Evolutionary conservation across 2,888 invertebrate genomes (phyloP), one percentile per base, ranked within the genome.

Genomic region (Elysia crispata): DNA sequence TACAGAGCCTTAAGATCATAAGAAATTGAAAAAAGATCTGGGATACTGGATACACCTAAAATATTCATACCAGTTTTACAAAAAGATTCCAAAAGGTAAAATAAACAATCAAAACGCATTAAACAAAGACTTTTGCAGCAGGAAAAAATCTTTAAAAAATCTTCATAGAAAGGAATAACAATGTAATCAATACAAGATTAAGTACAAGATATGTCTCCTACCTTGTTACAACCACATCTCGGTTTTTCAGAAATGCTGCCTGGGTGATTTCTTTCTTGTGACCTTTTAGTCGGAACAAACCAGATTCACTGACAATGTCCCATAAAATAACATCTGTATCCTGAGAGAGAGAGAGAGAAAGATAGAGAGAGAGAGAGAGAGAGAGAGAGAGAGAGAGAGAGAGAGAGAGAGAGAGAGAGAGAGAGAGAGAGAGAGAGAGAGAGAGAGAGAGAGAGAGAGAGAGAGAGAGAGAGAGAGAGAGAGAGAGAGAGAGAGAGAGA

Each of bases 281-380:
- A 0, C 98, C 98, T 89, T 95, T 95, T 82, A 99, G 94, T 80
- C 98, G 94, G 88, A 95, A 97, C 66, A 97, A 93, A 82, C 99
- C 99, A 78, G 95, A 94, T 92, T 98, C 98, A 74, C 96, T 95
- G 8, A 99, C 95, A 6, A 97, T 95, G 93, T 99, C 99, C 96
- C 98, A 98, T 0, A 98, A 94, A 69, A 99, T 96, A 6, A 99
- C 94, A 91, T 98, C 96, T 8, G 97, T 97, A 91, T 99, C 98
- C 95, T 93, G 84, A 0, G 85, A 72, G 74, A 20, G 33, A 66
- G 75, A 15, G 31, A 74, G 1, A 57, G 25, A 25, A 41, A 57
- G 1, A 64, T 67, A 33, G n/a, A n/a, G n/a, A 8, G 28, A 30
- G 13, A n/a, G 0, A 54, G 50, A 20, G 25, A 30, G 3, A 66